Percentiles rank a stretch among this genome's conserved stretches.
Conservation (phyloP, 2,888 invertebrate species). For the Pilophorus perplexus region DNA sequence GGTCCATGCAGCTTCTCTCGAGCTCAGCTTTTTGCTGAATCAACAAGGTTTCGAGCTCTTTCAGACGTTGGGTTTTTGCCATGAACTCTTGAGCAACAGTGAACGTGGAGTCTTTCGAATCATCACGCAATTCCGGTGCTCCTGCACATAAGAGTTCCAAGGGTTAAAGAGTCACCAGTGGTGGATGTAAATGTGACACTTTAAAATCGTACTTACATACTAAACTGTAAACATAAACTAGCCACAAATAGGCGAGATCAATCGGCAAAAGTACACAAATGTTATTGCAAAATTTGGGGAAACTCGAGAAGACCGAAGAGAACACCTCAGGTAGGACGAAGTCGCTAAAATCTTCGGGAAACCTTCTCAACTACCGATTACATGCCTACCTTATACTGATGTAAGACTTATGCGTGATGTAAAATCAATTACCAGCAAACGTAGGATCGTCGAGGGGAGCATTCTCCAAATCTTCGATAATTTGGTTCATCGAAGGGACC, state of each 20-base stretch:
- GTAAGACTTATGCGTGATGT: too few species aligned
- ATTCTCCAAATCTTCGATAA: conserved; percentile 45
- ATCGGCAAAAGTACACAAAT: too few species aligned
- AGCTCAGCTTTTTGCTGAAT: conserved; percentile 50
- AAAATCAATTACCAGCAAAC: conserved; percentile 42
- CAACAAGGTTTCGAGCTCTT: conserved; percentile 50
- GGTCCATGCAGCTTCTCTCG: conserved; percentile 50
- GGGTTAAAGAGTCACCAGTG: background rate
- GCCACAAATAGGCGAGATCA: too few species aligned
- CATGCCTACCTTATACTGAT: too few species aligned
- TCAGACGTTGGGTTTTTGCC: conserved; percentile 52
- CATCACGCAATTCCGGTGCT: conserved; percentile 17
- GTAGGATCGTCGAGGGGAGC: conserved; percentile 46
- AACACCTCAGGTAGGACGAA: too few species aligned
- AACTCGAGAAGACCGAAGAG: too few species aligned
- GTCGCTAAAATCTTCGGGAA: too few species aligned
- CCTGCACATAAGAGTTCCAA: background rate
- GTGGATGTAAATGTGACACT: background rate
- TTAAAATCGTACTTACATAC: background rate
- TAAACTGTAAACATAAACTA: background rate
- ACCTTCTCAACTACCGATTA: too few species aligned
- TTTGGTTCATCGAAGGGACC: conserved; percentile 44
- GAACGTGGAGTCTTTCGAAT: conserved; percentile 22
- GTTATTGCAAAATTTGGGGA: too few species aligned
- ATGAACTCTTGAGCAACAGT: conserved; percentile 47